Base-by-base conservation (phyloP, 2,113 vertebrate genomes). In the Oreochromis aureus region DNA sequence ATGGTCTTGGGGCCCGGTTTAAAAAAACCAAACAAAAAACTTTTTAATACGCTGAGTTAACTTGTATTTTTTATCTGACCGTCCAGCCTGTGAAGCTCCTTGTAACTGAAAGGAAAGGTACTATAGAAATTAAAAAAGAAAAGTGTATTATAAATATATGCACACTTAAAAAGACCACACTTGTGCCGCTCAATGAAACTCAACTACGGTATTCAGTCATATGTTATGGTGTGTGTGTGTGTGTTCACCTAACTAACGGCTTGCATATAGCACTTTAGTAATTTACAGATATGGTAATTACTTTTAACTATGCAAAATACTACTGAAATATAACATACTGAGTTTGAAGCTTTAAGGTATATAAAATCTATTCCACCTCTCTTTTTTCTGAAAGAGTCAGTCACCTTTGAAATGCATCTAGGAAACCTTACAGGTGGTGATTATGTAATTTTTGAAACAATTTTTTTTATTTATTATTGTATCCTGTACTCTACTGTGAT, bases 321-420 rank as follows among this genome's bases (percentile, higher is more conserved):
- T 59, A 16, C 27, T 69, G 19, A 22, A 69, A 41, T 39, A 66
- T 71, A 27, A 27, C 27, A 27, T 27, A 27, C 27, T 44, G n/a
- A 71, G n/a, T 71, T 71, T 71, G 66, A 69, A 44, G 66, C n/a
- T 44, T 71, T 16, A 39, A 11, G 41, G 41, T 22, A 71, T 71
- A 44, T 27, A 71, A 22, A 71, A 44, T 44, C 7, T 71, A 15
- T 71, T 5, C 1, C 36, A 71, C 12, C 36, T 41, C 34, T 69
- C 13, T 44, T 69, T 18, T 69, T 71, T 71, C 34, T 69, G 19
- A 8, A 9, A 69, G 19, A 39, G 36, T 69, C n/a, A 27, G 66
- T 44, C 66, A 69, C 39, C 34, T 39, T 41, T 69, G 63, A 41
- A 69, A 69, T 69, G 36, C 63, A 41, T 41, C 36, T 69, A 0